Percentiles rank a stretch among this genome's conserved stretches.
These are phyloP conservation scores for Pentamera pediparva DNA, from an alignment of 53 echinoderm and acorn worm genomes.

Conservation along the genomic window DNA sequence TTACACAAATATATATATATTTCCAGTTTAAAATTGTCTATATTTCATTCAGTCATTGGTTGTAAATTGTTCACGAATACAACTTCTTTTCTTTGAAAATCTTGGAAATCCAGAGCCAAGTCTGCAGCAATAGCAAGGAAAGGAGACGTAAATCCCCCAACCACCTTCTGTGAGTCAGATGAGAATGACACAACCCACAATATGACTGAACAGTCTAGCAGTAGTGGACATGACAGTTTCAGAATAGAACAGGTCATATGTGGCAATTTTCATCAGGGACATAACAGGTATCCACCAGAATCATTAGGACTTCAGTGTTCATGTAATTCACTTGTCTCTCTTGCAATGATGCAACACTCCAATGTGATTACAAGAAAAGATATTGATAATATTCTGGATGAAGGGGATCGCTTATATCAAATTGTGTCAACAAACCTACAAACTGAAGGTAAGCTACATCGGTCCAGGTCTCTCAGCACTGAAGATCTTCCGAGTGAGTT, in stretches of 20 bases:
- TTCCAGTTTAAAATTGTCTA: no score
- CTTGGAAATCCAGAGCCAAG: neutral
- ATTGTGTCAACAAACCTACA: neutral
- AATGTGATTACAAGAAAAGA: neutral
- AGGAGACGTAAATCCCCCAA: no score
- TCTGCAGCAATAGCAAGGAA: neutral
- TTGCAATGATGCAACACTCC: neutral
- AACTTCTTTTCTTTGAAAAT: neutral
- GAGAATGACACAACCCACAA: no score
- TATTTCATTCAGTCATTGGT: no score
- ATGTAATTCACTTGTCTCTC: conserved; percentile 5
- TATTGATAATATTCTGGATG: conserved; percentile 2
- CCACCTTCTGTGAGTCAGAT: no score
- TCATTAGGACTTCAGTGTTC: conserved; percentile 15
- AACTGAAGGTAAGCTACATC: neutral
- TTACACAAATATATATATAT: no score
- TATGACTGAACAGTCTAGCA: neutral
- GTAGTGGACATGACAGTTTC: neutral
- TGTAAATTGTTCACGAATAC: no score
- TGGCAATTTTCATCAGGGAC: neutral
- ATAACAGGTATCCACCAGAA: neutral
- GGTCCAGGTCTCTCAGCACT: neutral
- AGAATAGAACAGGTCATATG: neutral
- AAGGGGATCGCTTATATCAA: conserved; percentile 2
- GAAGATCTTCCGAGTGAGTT: neutral